These are phyloP conservation scores for Temnothorax rugatulus DNA, from an alignment of 2,888 invertebrate genomes.

Conservation along the genomic window DNA sequence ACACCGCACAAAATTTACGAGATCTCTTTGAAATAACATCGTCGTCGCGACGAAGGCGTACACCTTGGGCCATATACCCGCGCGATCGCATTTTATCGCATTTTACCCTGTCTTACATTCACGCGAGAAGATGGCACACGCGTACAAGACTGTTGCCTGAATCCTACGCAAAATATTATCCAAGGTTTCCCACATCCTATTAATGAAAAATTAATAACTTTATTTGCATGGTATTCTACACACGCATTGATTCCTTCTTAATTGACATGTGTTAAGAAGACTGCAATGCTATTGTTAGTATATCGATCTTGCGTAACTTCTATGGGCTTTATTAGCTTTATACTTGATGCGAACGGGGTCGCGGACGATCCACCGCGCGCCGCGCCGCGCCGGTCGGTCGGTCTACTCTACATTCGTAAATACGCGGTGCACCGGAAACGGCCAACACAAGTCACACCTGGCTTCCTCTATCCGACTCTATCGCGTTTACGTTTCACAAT, in stretches of 20 bases:
- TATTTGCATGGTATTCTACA: neutral
- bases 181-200: neutral
- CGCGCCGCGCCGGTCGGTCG: neutral
- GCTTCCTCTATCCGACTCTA: constrained; percentile 63
- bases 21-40: constrained; percentile 27
- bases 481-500: constrained; percentile 65
- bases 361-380: constrained; percentile 39
- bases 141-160: neutral
- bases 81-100: constrained; percentile 5
- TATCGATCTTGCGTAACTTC: neutral
- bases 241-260: neutral
- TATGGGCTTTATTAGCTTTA: neutral
- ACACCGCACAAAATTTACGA: neutral
- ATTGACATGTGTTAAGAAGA: neutral
- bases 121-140: constrained; percentile 56
- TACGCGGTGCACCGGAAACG: constrained; percentile 69
- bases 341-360: neutral
- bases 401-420: constrained; percentile 71
- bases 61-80: constrained; percentile 43
- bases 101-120: neutral
- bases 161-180: neutral
- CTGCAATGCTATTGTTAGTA: neutral
- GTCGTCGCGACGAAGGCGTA: constrained; percentile 14
- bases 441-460: constrained; percentile 78
- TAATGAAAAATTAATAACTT: constrained; percentile 1